Evolutionary conservation across 2,113 vertebrate species (phyloP).

Genomic region (Xenotilapia leptura): DNA sequence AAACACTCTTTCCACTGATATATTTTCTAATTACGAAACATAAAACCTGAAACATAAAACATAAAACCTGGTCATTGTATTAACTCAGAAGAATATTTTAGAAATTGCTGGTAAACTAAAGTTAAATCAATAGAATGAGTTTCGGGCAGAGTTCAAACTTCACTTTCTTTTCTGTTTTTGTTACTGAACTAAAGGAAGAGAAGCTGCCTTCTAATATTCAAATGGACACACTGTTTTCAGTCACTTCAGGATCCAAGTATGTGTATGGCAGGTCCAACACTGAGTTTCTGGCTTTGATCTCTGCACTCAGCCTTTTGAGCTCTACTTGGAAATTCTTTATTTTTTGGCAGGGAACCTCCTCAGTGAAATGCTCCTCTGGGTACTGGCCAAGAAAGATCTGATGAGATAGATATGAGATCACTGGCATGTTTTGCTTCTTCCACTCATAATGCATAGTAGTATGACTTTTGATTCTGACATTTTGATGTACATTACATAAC

Average conservation of each 20-base stretch:
- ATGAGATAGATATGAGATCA: background rate
- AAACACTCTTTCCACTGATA: background rate
- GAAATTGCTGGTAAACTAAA: background rate
- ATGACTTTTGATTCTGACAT: background rate
- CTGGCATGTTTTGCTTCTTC: background rate
- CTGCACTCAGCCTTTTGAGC: background rate
- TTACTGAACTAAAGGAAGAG: background rate
- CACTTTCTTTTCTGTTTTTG: background rate
- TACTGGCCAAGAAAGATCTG: conserved; percentile 31
- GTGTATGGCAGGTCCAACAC: conserved; percentile 26
- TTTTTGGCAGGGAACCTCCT: background rate
- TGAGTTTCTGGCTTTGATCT: conserved; percentile 32
- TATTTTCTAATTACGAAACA: background rate
- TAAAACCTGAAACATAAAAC: background rate
- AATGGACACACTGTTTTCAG: conserved; percentile 52
- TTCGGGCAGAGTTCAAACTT: background rate
- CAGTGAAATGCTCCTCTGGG: conserved; percentile 22
- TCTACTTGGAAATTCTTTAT: conserved; percentile 19
- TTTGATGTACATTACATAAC: background rate
- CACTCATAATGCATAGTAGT: background rate
- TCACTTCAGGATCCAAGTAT: conserved; percentile 18
- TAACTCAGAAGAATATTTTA: background rate
- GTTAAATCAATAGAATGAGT: background rate
- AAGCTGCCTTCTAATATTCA: background rate
- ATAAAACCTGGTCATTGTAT: background rate